Base-by-base conservation (phyloP, 2,888 invertebrate genomes). In the Coenonympha arcania region DNA sequence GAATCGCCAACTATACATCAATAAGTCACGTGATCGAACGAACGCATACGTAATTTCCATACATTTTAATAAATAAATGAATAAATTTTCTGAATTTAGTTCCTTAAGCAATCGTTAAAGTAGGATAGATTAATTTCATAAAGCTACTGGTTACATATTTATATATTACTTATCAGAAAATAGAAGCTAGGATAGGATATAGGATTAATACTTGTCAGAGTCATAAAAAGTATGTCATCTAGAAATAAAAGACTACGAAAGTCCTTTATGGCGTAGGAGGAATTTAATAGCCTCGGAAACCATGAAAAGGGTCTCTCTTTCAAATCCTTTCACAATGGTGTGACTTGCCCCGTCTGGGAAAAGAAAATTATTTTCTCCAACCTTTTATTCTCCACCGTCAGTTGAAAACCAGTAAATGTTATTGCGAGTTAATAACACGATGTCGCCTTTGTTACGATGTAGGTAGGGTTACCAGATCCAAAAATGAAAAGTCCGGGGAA, bases 271-370 rank as follows among this genome's bases (percentile, higher is more conserved):
- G 37, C 41, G 48, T 48, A 56, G 59, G 61, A 61, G 57, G 62
- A 59, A 64, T 60, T 63, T 75, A 78, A 79, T 74, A 74, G 69
- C 69, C 61, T 63, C 63, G 61, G 65, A 67, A 66, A 65, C 54
- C 57, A 61, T 64, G 66, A 68, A 68, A 64, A 65, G 66, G 66
- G 63, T 63, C 68, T 75, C 76, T 73, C 65, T 75, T 76, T 73
- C 65, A 78, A 79, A 80, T 79, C 79, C 76, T 72, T 74, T 69
- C 69, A 83, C 80, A 86, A 86, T 79, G 73, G 81, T 76, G 71
- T 61, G 68, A 73, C 70, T 71, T 73, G 75, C 71, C 75, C 71
- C 70, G 70, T 63, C 69, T 69, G 58, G 60, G 63, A 68, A 69
- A 26, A 68, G 76, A 79, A 83, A 83, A 81, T 80, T 72, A 80